Percentiles rank a stretch among this genome's conserved stretches.
Conservation (phyloP, 2,797 vertebrate genomes). For the Orestias chungarensis region DNA sequence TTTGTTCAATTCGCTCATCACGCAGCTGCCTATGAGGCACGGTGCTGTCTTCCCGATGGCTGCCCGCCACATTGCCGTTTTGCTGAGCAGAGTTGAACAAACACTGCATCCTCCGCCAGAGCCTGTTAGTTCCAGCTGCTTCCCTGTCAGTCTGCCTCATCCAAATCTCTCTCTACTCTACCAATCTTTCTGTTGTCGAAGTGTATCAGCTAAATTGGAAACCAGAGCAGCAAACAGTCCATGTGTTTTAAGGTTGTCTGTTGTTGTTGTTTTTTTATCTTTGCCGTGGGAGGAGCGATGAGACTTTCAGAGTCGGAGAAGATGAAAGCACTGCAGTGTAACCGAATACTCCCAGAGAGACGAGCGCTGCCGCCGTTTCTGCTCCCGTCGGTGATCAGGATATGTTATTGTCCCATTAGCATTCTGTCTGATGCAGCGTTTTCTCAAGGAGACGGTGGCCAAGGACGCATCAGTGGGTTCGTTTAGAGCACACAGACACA, state of each 20-base stretch:
- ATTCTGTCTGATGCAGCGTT: conserved; percentile 67
- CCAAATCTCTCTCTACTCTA: conserved; percentile 20
- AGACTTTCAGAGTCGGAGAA: conserved; percentile 61
- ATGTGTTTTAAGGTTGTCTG: conserved; percentile 17
- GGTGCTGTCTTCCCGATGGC: conserved; percentile 32
- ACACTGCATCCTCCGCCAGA: conserved; percentile 33
- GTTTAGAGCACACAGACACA: conserved; percentile 39
- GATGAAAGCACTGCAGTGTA: conserved; percentile 68
- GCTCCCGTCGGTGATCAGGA: conserved; percentile 20
- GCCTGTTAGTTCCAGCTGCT: conserved; percentile 39
- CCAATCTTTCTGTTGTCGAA: conserved; percentile 18
- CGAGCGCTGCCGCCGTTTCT: conserved; percentile 18
- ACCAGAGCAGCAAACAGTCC: conserved; percentile 14
- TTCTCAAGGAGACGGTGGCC: conserved; percentile 73
- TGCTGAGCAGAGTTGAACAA: conserved; percentile 49
- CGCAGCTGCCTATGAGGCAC: not conserved
- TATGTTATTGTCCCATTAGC: conserved; percentile 56
- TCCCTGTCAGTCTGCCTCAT: conserved; percentile 36
- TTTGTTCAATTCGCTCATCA: conserved; percentile 20
- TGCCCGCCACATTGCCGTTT: conserved; percentile 37
- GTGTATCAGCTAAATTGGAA: conserved; percentile 48
- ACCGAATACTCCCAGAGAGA: conserved; percentile 65
- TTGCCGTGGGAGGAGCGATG: conserved; percentile 42
- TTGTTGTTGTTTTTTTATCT: conserved; percentile 3
- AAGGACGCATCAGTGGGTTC: conserved; percentile 61